A percentile compares a stretch with the other conserved stretches of the same genome.
Conservation (phyloP, 1,140 invertebrate species). For the Micrasema longulum region DNA sequence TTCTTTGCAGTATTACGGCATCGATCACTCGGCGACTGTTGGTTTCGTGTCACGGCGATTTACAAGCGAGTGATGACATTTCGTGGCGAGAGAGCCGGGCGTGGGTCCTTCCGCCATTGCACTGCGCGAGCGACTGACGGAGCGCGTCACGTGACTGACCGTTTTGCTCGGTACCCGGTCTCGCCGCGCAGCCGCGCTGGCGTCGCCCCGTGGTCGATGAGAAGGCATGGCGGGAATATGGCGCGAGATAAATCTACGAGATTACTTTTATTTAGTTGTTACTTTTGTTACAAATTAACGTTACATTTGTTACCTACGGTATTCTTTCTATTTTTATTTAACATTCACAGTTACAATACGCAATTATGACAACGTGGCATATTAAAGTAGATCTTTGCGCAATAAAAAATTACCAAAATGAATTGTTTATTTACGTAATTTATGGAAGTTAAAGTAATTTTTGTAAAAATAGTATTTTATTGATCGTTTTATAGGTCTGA, state of each 20-base stretch:
- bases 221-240: constrained; percentile 16
- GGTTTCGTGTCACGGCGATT: constrained; percentile 27
- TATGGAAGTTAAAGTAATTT: too few relatives aligned
- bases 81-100: constrained; percentile 18
- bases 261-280: too few relatives aligned
- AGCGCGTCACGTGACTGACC: constrained; percentile 68
- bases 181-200: constrained; percentile 59
- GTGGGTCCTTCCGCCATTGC: constrained; percentile 30
- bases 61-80: constrained; percentile 42
- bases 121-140: constrained; percentile 64
- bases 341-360: background rate
- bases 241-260: too few relatives aligned
- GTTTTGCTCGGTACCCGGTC: constrained; percentile 67
- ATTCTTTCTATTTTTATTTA: background rate
- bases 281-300: background rate
- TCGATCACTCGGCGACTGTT: constrained; percentile 27
- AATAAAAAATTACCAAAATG: too few relatives aligned
- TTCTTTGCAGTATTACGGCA: background rate
- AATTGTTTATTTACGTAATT: too few relatives aligned
- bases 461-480: too few relatives aligned
- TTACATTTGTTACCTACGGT: background rate
- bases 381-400: too few relatives aligned
- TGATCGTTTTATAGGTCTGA: too few relatives aligned
- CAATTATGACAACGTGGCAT: background rate
- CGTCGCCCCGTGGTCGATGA: constrained; percentile 28